Conservation (phyloP, 2,888 invertebrate genomes). For the Globia sparganii region DNA sequence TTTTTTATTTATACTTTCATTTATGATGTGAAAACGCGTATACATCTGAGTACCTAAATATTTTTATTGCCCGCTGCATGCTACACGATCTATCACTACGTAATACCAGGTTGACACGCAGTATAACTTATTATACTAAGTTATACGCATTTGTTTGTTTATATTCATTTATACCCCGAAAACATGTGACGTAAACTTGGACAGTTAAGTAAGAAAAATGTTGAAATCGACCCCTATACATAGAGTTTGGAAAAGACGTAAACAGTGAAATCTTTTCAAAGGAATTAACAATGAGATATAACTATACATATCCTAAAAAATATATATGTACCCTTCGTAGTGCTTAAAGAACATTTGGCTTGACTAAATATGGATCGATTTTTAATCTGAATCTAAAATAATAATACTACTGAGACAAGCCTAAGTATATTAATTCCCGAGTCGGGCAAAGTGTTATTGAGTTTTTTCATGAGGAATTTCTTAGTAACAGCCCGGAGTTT, state of each 20-base stretch:
- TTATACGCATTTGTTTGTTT: constrained; percentile 30
- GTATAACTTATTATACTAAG: constrained; percentile 2
- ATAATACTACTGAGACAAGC: too few relatives aligned
- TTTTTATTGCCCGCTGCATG: constrained; percentile 48
- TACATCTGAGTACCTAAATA: constrained; percentile 10
- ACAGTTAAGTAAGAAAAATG: not conserved
- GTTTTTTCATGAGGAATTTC: too few relatives aligned
- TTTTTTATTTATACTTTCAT: constrained; percentile 22
- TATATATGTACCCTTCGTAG: not conserved
- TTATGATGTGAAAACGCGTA: constrained; percentile 35
- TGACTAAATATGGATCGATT: not conserved
- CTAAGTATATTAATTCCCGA: too few relatives aligned
- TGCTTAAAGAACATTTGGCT: not conserved
- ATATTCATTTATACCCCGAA: not conserved
- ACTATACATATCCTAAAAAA: not conserved
- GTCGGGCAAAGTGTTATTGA: too few relatives aligned
- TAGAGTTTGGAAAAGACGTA: not conserved
- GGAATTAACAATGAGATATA: too few relatives aligned
- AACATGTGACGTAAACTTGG: not conserved
- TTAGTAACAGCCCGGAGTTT: too few relatives aligned
- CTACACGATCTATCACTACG: constrained; percentile 40
- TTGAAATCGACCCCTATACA: not conserved
- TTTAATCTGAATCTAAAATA: not conserved
- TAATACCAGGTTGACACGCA: constrained; percentile 58
- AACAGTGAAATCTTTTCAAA: not conserved